Conservation (phyloP, 2,888 invertebrate species). For the Neocrepidodera transversa region DNA sequence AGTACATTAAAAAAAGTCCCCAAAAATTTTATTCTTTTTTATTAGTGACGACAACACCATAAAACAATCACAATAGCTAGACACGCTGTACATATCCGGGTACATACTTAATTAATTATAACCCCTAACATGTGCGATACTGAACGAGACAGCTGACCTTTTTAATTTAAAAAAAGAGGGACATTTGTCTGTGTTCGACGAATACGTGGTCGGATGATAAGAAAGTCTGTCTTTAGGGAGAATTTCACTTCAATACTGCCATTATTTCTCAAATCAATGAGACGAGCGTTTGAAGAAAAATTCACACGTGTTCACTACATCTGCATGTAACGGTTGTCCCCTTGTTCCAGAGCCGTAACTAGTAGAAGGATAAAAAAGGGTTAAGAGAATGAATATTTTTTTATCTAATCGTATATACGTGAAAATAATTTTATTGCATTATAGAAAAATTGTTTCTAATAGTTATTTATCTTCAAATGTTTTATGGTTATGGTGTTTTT, state of each 20-base stretch:
- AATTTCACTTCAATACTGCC: conserved; percentile 36
- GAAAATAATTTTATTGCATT: too few species aligned
- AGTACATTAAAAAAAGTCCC: too few species aligned
- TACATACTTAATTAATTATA: conserved; percentile 48
- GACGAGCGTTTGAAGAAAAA: conserved; percentile 35
- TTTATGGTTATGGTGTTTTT: too few species aligned
- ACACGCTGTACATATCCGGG: not conserved
- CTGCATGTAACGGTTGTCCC: conserved; percentile 27
- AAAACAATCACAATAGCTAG: too few species aligned
- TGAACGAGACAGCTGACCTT: conserved; percentile 46
- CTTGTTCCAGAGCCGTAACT: not conserved
- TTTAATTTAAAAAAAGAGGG: conserved; percentile 29
- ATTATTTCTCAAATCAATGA: conserved; percentile 39
- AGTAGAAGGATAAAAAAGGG: not conserved
- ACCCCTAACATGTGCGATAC: conserved; percentile 44
- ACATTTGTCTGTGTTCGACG: conserved; percentile 23
- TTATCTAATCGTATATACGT: too few species aligned
- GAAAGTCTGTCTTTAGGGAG: conserved; percentile 33
- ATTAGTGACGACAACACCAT: too few species aligned
- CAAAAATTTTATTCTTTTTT: too few species aligned
- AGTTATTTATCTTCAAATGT: too few species aligned
- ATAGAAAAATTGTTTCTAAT: too few species aligned
- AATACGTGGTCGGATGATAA: conserved; percentile 36
- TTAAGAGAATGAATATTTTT: too few species aligned
- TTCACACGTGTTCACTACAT: conserved; percentile 34